These are phyloP conservation scores for Zophobas atratus DNA, from an alignment of 1,140 invertebrate species.

Conservation along the genomic window DNA sequence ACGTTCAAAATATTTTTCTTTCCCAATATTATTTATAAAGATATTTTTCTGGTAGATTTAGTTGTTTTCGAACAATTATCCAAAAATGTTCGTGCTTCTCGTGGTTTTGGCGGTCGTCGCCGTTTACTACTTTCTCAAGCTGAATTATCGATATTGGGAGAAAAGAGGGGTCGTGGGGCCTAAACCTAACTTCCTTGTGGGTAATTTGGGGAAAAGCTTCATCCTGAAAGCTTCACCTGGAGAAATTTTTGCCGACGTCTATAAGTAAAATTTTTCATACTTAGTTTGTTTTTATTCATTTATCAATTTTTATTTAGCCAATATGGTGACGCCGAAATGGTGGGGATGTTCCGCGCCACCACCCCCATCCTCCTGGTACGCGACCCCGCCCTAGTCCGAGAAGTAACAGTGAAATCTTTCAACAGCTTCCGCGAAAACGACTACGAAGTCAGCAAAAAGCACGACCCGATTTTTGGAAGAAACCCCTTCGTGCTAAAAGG, in stretches of 20 bases:
- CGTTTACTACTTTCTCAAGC: not conserved
- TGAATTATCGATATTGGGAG: conserved; percentile 55
- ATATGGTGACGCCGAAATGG: conserved; percentile 4
- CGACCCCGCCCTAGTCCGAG: conserved; percentile 65
- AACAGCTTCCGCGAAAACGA: conserved; percentile 58
- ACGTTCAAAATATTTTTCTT: too few relatives aligned
- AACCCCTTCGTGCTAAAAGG: conserved; percentile 69
- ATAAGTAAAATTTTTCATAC: not conserved
- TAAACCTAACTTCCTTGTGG: conserved; percentile 56
- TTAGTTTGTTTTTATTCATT: not conserved
- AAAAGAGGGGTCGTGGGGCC: conserved; percentile 59
- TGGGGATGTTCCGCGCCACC: not conserved
- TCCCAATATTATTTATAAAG: too few relatives aligned
- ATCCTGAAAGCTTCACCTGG: conserved; percentile 17
- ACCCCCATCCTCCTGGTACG: conserved; percentile 62
- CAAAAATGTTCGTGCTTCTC: too few relatives aligned
- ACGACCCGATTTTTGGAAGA: conserved; percentile 5
- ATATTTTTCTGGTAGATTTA: too few relatives aligned
- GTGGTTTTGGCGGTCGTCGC: too few relatives aligned
- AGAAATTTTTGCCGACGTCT: conserved; percentile 20
- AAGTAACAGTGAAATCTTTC: conserved; percentile 65
- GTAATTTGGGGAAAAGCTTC: conserved; percentile 59
- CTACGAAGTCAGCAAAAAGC: conserved; percentile 55
- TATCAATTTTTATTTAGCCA: not conserved
- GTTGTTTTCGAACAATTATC: too few relatives aligned